Base-by-base conservation (phyloP, 2,113 vertebrate species). In the Takifugu flavidus region DNA sequence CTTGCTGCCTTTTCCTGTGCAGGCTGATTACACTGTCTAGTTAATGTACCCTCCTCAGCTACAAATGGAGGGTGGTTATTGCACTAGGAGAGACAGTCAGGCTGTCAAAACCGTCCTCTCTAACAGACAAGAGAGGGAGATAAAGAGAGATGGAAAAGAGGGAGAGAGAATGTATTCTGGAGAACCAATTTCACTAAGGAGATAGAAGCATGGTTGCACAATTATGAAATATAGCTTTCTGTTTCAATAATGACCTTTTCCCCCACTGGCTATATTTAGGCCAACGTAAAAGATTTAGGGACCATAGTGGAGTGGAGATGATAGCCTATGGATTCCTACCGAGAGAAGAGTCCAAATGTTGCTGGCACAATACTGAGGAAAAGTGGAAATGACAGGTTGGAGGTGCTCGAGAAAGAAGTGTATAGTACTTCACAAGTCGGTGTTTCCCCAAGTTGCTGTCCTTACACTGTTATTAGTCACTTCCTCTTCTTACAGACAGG, bases 11-110 rank as follows among this genome's bases (percentile, higher is more conserved):
- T 82, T 50, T 68, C 57, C 77, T 60, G 61, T 67, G 69, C 62
- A 5, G 82, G 65, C 78, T 85, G 88, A 89, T 89, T 84, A 86
- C 71, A 25, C 85, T 83, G 86, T 84, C 80, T 82, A 69, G 70
- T 85, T 89, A 89, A 89, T 88, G 88, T 77, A 82, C 75, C 75
- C 74, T 69, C 69, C 84, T 79, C 77, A 50, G 82, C 81, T 87
- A 86, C 78, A 88, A 89, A 88, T 88, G 78, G 86, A 80, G 72
- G 74, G 85, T 77, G 83, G 86, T 89, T 88, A 89, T 86, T 86
- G 80, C 82, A 79, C 86, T 83, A 80, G 78, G 71, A 68, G 82
- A 83, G 83, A 76, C 84, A 68, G 84, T 77, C 72, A 13, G 75
- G 60, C 82, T 85, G 83, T 88, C 85, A 86, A 80, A 86, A 79